Evolutionary conservation across 2,888 invertebrate genomes (phyloP).

Genomic region (Eugnorisma glareosa): DNA sequence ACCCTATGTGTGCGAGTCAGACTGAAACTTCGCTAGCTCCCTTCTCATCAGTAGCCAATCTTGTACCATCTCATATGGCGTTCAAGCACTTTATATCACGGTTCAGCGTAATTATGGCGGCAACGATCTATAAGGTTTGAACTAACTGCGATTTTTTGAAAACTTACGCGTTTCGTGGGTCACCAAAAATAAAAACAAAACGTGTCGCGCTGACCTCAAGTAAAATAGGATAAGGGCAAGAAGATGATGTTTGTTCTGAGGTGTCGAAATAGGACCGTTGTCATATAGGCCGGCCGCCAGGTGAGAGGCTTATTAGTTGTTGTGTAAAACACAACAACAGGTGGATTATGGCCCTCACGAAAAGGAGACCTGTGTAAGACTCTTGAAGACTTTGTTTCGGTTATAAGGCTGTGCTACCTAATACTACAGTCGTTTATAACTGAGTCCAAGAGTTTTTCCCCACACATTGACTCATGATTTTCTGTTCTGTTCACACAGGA

Average conservation of each 20-base stretch:
- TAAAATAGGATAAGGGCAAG: background rate
- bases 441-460: background rate
- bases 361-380: background rate
- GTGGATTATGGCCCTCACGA: background rate
- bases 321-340: background rate
- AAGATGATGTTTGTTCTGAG: background rate
- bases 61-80: constrained; percentile 23
- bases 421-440: background rate
- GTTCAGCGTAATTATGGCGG: constrained; percentile 35
- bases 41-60: no score
- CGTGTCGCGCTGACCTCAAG: background rate
- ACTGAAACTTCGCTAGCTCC: constrained; percentile 33
- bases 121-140: constrained; percentile 37
- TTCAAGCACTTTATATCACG: constrained; percentile 51
- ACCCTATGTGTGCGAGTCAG: background rate
- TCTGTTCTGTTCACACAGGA: background rate
- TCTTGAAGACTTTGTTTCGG: background rate
- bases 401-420: background rate
- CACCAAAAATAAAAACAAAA: background rate
- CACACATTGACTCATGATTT: background rate
- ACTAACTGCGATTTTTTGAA: background rate
- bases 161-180: no score
- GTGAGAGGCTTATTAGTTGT: background rate
- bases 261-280: no score
- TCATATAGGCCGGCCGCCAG: background rate